phyloP scores from a whole-genome alignment of 1,140 invertebrate species.

The Zaprionus camerounensis region DNA sequence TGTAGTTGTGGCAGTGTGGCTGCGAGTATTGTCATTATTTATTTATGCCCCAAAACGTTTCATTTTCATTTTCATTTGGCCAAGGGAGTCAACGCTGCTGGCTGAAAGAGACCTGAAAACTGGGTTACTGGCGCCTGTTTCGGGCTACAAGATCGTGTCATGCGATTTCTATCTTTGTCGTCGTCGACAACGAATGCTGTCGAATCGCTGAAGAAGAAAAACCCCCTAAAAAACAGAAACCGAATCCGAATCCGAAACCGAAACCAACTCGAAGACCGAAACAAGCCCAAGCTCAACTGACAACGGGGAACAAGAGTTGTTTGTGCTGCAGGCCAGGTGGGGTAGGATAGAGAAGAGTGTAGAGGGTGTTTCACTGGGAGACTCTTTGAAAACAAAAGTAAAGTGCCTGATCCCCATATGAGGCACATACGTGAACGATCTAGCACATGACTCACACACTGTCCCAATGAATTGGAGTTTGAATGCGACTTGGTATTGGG shows the following conservation, averaged over 20 bases:
- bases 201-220: conserved; percentile 72
- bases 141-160: conserved; percentile 82
- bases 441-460: conserved; percentile 67
- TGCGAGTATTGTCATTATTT: conserved; percentile 74
- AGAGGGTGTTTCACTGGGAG: neutral
- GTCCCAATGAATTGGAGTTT: conserved; percentile 17
- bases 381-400: conserved; percentile 75
- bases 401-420: conserved; percentile 71
- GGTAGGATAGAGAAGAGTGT: neutral
- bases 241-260: conserved; percentile 12
- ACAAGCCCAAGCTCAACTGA: conserved; percentile 52
- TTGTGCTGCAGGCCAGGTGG: neutral
- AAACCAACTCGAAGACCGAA: conserved; percentile 17
- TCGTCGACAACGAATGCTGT: conserved; percentile 49
- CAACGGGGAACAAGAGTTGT: conserved; percentile 51
- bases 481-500: conserved; percentile 42
- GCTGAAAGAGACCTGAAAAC: conserved; percentile 65
- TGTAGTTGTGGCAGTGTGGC: conserved; percentile 26
- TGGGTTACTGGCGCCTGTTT: conserved; percentile 82
- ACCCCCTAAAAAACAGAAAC: conserved; percentile 22
- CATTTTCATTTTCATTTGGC: conserved; percentile 80
- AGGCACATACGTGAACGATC: conserved; percentile 43
- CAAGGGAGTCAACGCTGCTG: conserved; percentile 62
- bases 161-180: conserved; percentile 81
- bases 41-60: conserved; percentile 81